phyloP scores from a whole-genome alignment of 2,888 invertebrate genomes.

The Neoitamus cyanurus region DNA sequence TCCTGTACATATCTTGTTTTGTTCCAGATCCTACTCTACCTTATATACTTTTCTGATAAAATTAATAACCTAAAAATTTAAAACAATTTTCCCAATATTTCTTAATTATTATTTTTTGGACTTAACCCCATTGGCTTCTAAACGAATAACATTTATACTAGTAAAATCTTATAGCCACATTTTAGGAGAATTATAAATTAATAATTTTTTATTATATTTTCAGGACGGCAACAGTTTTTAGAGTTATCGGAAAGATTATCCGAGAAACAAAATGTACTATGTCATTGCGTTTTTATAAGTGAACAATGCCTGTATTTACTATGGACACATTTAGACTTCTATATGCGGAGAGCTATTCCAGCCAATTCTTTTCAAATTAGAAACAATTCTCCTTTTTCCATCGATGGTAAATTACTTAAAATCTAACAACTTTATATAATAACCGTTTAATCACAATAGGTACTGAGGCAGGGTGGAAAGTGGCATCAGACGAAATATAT shows the following conservation, averaged over 20 bases:
- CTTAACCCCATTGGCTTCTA: too few relatives aligned
- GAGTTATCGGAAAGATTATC: conserved; percentile 68
- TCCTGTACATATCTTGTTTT: too few relatives aligned
- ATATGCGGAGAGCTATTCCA: conserved; percentile 73
- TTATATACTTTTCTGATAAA: too few relatives aligned
- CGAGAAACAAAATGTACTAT: conserved; percentile 72
- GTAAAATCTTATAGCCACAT: too few relatives aligned
- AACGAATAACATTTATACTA: too few relatives aligned
- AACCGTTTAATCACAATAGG: not conserved
- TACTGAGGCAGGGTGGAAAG: conserved; percentile 69
- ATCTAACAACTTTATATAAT: not conserved
- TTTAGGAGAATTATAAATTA: too few relatives aligned
- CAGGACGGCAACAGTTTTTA: conserved; percentile 61
- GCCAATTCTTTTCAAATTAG: conserved; percentile 54
- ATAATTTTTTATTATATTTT: not conserved
- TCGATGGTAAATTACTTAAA: not conserved
- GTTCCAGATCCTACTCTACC: too few relatives aligned
- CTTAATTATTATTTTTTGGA: too few relatives aligned
- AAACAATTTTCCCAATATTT: too few relatives aligned
- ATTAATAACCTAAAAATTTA: too few relatives aligned
- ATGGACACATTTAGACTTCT: conserved; percentile 81
- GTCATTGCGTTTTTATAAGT: conserved; percentile 74
- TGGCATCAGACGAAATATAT: conserved; percentile 72
- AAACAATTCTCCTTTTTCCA: not conserved
- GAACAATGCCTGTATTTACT: conserved; percentile 79